Percentiles rank a stretch among this genome's conserved stretches.
Conservation (phyloP, 2,797 vertebrate genomes). For the Graptemys geographica region DNA sequence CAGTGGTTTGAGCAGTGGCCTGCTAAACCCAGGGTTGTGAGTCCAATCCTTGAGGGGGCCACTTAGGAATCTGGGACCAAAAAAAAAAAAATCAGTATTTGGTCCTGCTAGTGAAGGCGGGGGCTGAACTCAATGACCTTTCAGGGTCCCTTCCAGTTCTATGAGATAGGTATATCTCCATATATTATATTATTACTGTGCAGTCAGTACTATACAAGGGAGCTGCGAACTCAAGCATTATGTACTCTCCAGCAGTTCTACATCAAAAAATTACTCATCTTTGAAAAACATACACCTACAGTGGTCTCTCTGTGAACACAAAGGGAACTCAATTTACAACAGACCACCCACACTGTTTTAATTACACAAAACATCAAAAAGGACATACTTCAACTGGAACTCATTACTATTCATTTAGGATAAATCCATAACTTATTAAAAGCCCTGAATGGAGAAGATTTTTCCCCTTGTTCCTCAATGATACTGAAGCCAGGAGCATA, state of each 20-base stretch:
- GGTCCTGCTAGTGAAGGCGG: no score
- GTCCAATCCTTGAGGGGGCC: no score
- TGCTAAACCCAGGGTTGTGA: no score
- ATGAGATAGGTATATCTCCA: no score
- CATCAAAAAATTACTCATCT: constrained; percentile 34
- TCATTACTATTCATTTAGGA: constrained; percentile 44
- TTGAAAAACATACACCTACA: background rate
- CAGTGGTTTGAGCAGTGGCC: no score
- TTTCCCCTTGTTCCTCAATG: constrained; percentile 7
- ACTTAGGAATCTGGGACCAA: no score
- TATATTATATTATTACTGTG: background rate
- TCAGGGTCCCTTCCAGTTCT: no score
- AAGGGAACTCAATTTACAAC: constrained; percentile 60
- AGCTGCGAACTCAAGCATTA: constrained; percentile 22
- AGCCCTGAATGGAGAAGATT: constrained; percentile 21
- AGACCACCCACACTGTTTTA: constrained; percentile 67
- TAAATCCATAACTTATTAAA: constrained; percentile 56
- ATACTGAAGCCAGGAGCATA: background rate
- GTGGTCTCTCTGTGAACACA: constrained; percentile 64
- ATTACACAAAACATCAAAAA: constrained; percentile 66
- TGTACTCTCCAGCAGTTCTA: constrained; percentile 21
- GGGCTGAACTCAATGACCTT: no score
- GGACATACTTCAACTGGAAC: constrained; percentile 50
- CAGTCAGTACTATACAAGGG: constrained; percentile 12
- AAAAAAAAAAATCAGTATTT: no score